Percentiles rank a stretch among this genome's conserved stretches.
Evolutionary conservation across 1,140 invertebrate genomes (phyloP).

Genomic region (Fragariocoptes setiger): DNA sequence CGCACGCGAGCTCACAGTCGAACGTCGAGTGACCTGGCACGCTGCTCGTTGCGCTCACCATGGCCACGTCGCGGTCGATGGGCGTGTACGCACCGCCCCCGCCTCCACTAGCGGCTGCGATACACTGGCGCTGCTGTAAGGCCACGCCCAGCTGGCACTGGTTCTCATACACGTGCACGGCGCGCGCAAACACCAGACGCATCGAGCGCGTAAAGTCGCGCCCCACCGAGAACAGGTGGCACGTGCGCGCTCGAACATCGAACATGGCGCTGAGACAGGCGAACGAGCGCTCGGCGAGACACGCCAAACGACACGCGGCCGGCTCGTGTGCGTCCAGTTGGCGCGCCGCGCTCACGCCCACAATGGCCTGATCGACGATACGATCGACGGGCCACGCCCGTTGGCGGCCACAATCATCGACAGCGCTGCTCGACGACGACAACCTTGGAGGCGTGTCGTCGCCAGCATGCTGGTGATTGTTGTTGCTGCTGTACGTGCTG

Average conservation of each 20-base stretch:
- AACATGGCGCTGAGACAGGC: slow-evolving; percentile 20
- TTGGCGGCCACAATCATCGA: too few species aligned
- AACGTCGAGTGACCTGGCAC: slow-evolving; percentile 14
- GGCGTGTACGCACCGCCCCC: slow-evolving; percentile 5
- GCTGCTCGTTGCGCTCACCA: slow-evolving; percentile 17
- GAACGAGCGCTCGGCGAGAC: slow-evolving; percentile 19
- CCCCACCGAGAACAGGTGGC: slow-evolving; percentile 19
- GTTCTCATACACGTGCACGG: slow-evolving; percentile 22
- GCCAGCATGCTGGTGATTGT: too few species aligned
- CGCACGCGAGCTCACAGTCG: slow-evolving; percentile 20
- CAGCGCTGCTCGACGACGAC: too few species aligned
- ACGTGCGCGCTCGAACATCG: slow-evolving; percentile 17
- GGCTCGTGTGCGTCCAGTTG: slow-evolving; percentile 14
- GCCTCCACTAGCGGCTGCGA: slow-evolving; percentile 1
- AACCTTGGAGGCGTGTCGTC: too few species aligned
- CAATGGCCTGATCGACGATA: slow-evolving; percentile 17
- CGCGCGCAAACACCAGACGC: slow-evolving; percentile 13
- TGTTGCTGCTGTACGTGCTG: slow-evolving; percentile 1
- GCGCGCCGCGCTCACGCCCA: slow-evolving; percentile 10
- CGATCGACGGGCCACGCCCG: slow-evolving; percentile 20
- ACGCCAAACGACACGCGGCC: slow-evolving; percentile 18
- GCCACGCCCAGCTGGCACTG: slow-evolving; percentile 20
- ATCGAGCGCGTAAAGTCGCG: slow-evolving; percentile 14
- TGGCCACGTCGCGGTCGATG: slow-evolving; percentile 9
- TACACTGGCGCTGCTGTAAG: too few species aligned